Percentiles rank a stretch among this genome's conserved stretches.
Conservation (phyloP, 2,797 vertebrate genomes). For the Centroberyx gerrardi region DNA sequence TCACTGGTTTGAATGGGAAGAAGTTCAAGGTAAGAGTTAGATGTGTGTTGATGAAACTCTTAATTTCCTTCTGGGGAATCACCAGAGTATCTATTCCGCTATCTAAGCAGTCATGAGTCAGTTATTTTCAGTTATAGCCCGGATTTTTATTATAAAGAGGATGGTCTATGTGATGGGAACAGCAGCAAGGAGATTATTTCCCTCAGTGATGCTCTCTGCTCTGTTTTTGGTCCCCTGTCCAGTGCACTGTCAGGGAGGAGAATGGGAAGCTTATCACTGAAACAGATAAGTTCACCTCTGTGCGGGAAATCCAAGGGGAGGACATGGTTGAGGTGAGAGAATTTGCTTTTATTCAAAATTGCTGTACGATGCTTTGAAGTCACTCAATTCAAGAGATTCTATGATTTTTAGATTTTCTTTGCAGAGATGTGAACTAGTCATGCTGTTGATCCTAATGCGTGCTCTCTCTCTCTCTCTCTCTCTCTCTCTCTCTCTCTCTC, state of each 20-base stretch:
- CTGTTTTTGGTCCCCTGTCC: conserved; percentile 9
- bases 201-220: background rate
- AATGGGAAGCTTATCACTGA: conserved; percentile 86
- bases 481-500: no score
- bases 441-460: background rate
- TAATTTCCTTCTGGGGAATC: no score
- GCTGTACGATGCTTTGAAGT: background rate
- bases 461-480: background rate
- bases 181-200: no score
- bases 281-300: conserved; percentile 84
- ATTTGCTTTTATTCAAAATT: background rate
- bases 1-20: conserved; percentile 75
- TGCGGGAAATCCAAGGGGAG: conserved; percentile 87
- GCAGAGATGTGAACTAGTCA: background rate
- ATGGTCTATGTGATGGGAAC: no score
- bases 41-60: no score
- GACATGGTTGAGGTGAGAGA: conserved; percentile 90
- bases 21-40: conserved; percentile 67
- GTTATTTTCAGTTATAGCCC: background rate
- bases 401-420: background rate
- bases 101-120: no score
- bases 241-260: conserved; percentile 88
- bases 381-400: background rate
- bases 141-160: no score
- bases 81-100: no score